These are phyloP conservation scores for Dromococcyx pavoninus DNA, from an alignment of 2,797 vertebrate species.

Conservation along the genomic window DNA sequence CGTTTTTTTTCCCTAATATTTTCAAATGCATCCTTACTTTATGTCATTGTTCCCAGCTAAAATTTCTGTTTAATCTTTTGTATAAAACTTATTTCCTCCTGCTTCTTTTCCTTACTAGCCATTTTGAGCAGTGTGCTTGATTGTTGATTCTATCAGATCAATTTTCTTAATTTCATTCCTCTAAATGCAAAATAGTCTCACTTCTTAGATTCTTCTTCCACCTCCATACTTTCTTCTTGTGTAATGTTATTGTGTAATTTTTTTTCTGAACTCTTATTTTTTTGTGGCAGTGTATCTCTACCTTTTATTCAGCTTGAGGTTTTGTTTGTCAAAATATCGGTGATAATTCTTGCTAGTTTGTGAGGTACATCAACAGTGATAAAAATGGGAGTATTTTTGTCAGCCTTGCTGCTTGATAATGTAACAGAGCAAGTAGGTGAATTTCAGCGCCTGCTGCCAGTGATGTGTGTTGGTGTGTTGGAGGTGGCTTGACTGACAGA, in stretches of 20 bases:
- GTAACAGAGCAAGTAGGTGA: accelerated
- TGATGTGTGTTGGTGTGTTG: not conserved
- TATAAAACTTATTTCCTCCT: not conserved
- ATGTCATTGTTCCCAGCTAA: not conserved
- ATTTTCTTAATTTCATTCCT: not conserved
- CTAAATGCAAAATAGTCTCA: not conserved
- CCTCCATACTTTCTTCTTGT: not conserved
- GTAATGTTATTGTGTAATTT: not conserved
- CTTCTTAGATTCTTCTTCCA: not conserved
- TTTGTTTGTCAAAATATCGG: not conserved
- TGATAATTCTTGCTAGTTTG: not conserved
- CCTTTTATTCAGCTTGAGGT: not conserved
- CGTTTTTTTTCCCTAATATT: not conserved
- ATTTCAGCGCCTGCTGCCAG: not conserved
- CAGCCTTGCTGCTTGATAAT: not conserved
- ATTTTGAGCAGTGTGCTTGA: not conserved
- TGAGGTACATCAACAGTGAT: not conserved
- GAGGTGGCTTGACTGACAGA: not conserved
- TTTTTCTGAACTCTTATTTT: not conserved
- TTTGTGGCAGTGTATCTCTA: not conserved
- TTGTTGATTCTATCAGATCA: not conserved
- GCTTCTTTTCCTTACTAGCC: not conserved
- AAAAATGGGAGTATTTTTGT: not conserved
- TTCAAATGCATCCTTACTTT: not conserved
- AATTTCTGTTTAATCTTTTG: not conserved